phyloP scores from a whole-genome alignment of 2,888 invertebrate genomes.

The Rotaria sp. region DNA sequence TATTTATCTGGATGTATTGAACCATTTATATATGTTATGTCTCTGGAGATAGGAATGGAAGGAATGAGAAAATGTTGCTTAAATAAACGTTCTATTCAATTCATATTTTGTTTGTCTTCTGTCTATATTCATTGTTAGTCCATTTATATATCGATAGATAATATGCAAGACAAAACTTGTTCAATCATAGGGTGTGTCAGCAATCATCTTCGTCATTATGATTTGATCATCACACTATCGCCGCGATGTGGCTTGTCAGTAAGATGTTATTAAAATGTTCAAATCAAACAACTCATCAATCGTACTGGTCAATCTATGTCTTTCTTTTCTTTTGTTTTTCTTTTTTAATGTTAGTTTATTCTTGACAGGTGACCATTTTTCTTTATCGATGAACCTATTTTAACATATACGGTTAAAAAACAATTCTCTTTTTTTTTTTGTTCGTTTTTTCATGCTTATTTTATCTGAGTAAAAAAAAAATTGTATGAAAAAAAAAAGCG shows the following conservation, averaged over 20 bases:
- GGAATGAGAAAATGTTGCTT: neutral
- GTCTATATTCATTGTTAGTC: neutral
- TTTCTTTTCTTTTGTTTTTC: neutral
- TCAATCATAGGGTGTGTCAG: slow-evolving; percentile 25
- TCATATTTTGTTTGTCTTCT: slow-evolving; percentile 3
- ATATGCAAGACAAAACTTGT: slow-evolving; percentile 4
- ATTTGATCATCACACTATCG: slow-evolving; percentile 14
- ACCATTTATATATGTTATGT: neutral
- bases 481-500: neutral
- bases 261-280: slow-evolving; percentile 21
- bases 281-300: neutral
- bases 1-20: neutral
- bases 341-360: neutral
- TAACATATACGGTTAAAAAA: neutral
- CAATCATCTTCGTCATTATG: slow-evolving; percentile 5
- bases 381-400: neutral
- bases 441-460: neutral
- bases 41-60: neutral
- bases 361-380: neutral
- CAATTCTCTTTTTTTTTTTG: neutral
- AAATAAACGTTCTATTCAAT: neutral
- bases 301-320: neutral
- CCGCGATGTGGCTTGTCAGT: neutral
- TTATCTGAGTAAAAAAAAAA: neutral
- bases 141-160: neutral